phyloP scores from a whole-genome alignment of 23 tunicate genomes.

The Botrylloides violaceus region DNA sequence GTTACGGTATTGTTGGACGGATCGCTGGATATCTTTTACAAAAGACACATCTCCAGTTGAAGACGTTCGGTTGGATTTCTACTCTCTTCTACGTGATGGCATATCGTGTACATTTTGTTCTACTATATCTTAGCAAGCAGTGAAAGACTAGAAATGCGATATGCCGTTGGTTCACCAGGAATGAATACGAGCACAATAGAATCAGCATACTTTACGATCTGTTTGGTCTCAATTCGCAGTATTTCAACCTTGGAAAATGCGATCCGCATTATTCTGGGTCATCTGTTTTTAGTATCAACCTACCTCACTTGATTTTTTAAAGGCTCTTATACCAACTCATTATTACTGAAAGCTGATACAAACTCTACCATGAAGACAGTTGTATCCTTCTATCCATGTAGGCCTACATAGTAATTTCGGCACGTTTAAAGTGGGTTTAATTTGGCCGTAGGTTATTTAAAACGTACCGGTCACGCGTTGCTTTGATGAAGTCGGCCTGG shows the following conservation, averaged over 20 bases:
- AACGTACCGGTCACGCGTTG: too few species aligned
- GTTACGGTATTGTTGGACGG: constrained; percentile 4
- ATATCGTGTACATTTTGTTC: constrained; percentile 3
- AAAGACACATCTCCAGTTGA: not conserved
- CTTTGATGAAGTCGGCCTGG: too few species aligned
- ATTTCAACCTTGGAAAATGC: constrained; percentile 2
- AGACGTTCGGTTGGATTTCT: not conserved
- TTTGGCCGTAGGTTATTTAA: too few species aligned
- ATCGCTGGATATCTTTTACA: not conserved
- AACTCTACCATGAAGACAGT: too few species aligned
- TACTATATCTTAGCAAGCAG: not conserved
- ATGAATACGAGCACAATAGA: constrained; percentile 20
- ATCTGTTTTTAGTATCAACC: not conserved
- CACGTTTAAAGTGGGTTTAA: too few species aligned
- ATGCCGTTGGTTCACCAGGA: constrained; percentile 10
- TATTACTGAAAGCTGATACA: too few species aligned
- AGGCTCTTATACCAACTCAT: too few species aligned
- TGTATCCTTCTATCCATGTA: too few species aligned
- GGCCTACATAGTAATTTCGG: too few species aligned
- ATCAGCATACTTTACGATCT: not conserved
- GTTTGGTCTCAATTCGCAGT: constrained; percentile 6
- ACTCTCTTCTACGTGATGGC: constrained; percentile 3
- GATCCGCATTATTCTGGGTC: not conserved
- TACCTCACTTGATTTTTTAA: too few species aligned
- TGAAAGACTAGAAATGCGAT: constrained; percentile 6